phyloP scores from a whole-genome alignment of 1,140 invertebrate species.

The Drosophila nasuta region DNA sequence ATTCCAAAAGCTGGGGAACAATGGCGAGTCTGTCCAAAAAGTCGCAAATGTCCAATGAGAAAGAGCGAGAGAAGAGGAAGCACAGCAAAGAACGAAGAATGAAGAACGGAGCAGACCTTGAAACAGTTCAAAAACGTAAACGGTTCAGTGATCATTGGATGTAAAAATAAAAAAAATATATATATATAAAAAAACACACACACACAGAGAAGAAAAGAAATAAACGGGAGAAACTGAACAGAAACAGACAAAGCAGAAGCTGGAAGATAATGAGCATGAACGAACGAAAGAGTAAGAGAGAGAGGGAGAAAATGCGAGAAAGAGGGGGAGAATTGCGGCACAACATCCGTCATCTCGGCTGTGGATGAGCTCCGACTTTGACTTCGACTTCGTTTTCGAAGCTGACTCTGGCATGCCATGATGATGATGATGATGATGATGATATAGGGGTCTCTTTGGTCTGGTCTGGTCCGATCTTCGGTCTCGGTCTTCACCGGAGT shows the following conservation, averaged over 20 bases:
- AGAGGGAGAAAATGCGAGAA: background rate
- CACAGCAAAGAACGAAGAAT: constrained; percentile 15
- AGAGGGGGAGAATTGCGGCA: constrained; percentile 42
- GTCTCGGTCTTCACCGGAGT: background rate
- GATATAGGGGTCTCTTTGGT: constrained; percentile 34
- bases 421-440: constrained; percentile 6
- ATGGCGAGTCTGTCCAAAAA: constrained; percentile 23
- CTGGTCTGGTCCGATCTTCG: background rate
- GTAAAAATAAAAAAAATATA: constrained; percentile 54
- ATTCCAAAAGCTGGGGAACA: constrained; percentile 11
- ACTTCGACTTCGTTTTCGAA: too few species aligned
- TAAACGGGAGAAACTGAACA: constrained; percentile 46
- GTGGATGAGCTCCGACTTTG: constrained; percentile 46
- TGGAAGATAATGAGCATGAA: constrained; percentile 31
- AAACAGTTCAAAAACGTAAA: constrained; percentile 85
- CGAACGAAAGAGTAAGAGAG: background rate
- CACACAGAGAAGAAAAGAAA: constrained; percentile 10
- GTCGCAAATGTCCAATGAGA: constrained; percentile 1
- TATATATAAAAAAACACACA: constrained; percentile 13
- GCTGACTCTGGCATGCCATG: constrained; percentile 17
- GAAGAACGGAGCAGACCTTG: constrained; percentile 73
- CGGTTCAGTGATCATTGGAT: constrained; percentile 85
- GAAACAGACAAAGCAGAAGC: constrained; percentile 29
- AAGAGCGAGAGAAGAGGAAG: constrained; percentile 16
- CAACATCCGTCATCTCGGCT: constrained; percentile 77